Percentiles rank a stretch among this genome's conserved stretches.
These are phyloP conservation scores for Acanthaster planci DNA, from an alignment of 35 echinoderm and acorn worm species.

Conservation along the genomic window DNA sequence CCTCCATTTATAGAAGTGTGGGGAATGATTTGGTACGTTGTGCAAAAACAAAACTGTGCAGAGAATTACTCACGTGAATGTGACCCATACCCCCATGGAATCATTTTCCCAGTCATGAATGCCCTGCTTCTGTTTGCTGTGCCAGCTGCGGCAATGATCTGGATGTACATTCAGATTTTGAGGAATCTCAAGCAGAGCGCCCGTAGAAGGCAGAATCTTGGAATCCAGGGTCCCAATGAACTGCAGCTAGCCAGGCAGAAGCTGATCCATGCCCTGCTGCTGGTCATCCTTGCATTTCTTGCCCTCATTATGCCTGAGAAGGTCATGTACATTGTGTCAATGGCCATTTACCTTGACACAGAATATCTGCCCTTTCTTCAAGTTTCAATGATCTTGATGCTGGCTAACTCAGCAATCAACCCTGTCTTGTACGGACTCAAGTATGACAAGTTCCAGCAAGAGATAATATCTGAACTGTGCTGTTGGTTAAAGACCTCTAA, in stretches of 20 bases:
- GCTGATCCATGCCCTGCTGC: not conserved
- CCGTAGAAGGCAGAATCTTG: not conserved
- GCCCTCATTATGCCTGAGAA: not conserved
- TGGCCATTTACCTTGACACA: not conserved
- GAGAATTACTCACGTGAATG: not conserved
- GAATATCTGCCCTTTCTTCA: not conserved
- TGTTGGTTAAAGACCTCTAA: no score
- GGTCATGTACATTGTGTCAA: not conserved
- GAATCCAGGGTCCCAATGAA: not conserved
- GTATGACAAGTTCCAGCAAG: not conserved
- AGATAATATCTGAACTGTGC: no score
- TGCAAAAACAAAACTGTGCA: not conserved
- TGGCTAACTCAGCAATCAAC: not conserved
- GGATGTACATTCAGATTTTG: not conserved
- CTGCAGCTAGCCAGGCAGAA: not conserved
- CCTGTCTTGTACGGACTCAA: slow-evolving; percentile 6
- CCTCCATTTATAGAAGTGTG: not conserved
- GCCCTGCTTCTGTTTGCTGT: not conserved
- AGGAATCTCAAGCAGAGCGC: not conserved
- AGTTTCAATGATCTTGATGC: not conserved
- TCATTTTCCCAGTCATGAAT: not conserved
- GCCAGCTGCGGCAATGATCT: not conserved
- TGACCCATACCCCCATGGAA: no score
- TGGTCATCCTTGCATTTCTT: not conserved
- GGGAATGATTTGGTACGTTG: not conserved